phyloP scores from a whole-genome alignment of 2,797 vertebrate species.

The Catamblyrhynchus diadema region DNA sequence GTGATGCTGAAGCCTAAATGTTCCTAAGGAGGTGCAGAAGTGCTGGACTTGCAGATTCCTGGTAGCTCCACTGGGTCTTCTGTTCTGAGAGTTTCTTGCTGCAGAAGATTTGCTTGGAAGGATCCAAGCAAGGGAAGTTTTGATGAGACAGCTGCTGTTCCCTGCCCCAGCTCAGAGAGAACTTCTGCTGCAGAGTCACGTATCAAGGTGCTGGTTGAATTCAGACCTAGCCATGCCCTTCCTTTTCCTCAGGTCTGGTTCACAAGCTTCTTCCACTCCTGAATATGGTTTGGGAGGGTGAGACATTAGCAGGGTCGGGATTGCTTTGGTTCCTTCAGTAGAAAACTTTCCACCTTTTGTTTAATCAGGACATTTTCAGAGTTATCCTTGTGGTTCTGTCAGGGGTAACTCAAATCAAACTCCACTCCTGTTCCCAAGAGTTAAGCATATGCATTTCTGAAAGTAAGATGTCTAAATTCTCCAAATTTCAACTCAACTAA shows the following conservation, averaged over 20 bases:
- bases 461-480: background rate
- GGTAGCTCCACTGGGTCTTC: background rate
- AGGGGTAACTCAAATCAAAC: background rate
- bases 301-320: fast-evolving
- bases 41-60: background rate
- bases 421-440: background rate
- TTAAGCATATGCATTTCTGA: background rate
- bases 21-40: background rate
- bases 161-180: background rate
- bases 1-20: background rate
- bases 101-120: background rate
- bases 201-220: background rate
- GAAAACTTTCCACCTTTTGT: background rate
- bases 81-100: background rate
- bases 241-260: background rate
- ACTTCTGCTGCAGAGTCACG: background rate
- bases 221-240: background rate
- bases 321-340: background rate
- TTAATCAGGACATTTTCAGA: background rate
- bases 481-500: background rate
- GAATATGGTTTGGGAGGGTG: background rate
- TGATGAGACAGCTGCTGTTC: background rate
- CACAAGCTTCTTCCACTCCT: background rate
- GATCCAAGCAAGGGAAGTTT: background rate
- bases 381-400: background rate